These are phyloP conservation scores for Norana najaformis DNA, from an alignment of 2,888 invertebrate species.

Conservation along the genomic window DNA sequence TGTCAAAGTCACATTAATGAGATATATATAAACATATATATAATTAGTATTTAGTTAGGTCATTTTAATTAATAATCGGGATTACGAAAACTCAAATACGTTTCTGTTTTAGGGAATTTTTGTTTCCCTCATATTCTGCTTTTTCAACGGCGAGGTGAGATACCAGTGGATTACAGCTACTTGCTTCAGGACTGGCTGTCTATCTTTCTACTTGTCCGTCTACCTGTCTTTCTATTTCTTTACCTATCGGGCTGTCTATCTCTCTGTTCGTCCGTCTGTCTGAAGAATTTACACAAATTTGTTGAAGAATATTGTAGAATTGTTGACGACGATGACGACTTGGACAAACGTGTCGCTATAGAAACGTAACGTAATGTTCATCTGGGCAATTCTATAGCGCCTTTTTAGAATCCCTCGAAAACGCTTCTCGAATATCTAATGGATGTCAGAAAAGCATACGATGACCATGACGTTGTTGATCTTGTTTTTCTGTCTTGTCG, in stretches of 20 bases:
- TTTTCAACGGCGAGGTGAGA: conserved; percentile 45
- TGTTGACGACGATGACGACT: no score
- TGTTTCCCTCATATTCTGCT: conserved; percentile 45
- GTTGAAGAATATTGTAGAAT: no score
- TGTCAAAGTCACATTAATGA: no score
- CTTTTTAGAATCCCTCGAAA: no score
- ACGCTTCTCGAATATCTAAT: no score
- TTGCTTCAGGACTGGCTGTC: neutral
- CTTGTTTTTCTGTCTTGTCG: neutral
- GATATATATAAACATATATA: no score
- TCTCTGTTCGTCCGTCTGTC: conserved; percentile 20
- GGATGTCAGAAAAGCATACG: neutral
- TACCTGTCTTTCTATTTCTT: neutral
- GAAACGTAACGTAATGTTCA: no score
- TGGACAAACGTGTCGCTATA: no score
- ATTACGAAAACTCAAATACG: neutral
- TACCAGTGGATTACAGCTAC: neutral
- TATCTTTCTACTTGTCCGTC: neutral
- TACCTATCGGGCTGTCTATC: neutral
- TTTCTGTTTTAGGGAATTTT: conserved; percentile 41
- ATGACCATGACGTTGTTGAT: no score
- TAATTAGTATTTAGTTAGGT: neutral
- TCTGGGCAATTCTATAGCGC: no score
- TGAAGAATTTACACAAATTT: no score
- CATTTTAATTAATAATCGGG: neutral